These are phyloP conservation scores for Chunga burmeisteri DNA, from an alignment of 2,113 vertebrate species.

Conservation along the genomic window DNA sequence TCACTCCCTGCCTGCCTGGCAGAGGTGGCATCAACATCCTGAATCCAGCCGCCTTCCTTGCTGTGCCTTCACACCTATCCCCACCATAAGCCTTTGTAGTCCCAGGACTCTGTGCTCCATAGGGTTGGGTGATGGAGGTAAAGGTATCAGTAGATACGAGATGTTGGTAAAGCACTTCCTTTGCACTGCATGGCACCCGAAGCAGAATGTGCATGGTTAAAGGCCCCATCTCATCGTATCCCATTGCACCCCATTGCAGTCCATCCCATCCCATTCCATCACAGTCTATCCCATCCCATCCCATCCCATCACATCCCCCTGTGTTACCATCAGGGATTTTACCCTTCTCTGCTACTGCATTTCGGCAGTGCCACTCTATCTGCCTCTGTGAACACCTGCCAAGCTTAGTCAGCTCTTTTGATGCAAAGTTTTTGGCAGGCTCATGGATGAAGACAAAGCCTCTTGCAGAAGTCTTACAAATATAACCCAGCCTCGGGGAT, in stretches of 20 bases:
- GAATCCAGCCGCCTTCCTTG: neutral
- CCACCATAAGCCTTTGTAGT: neutral
- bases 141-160: rapidly evolving
- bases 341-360: neutral
- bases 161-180: neutral
- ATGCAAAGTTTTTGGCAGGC: neutral
- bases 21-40: neutral
- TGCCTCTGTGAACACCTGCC: neutral
- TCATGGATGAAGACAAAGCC: neutral
- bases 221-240: neutral
- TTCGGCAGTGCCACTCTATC: neutral
- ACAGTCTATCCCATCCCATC: no score
- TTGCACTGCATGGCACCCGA: neutral
- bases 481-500: neutral
- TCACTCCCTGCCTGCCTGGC: neutral
- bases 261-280: neutral
- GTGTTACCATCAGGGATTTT: neutral
- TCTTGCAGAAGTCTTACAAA: neutral
- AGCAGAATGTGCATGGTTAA: no score
- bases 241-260: no score
- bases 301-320: no score
- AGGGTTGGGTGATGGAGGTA: no score
- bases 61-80: neutral
- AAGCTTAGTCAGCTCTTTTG: neutral
- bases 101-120: neutral